Conservation (phyloP, 2,888 invertebrate genomes). For the Ametastegia equiseti region DNA sequence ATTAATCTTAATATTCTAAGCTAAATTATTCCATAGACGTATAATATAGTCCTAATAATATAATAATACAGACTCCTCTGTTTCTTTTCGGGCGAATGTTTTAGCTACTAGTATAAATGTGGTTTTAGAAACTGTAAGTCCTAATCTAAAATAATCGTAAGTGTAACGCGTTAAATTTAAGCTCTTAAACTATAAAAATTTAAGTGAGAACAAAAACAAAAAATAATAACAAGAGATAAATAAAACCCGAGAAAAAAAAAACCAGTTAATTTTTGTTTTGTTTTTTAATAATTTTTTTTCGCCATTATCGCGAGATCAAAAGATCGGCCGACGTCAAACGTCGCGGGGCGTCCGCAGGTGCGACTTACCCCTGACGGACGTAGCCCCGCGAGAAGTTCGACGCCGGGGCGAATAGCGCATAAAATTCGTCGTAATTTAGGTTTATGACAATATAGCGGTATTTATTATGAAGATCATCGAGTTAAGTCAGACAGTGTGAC, state of each 20-base stretch:
- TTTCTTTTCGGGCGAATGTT: constrained; percentile 40
- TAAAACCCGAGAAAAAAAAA: background rate
- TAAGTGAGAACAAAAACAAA: constrained; percentile 22
- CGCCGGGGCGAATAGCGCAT: background rate
- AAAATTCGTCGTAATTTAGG: constrained; percentile 44
- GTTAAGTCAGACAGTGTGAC: constrained; percentile 36
- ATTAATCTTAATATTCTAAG: constrained; percentile 9
- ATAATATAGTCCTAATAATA: background rate
- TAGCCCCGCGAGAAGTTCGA: constrained; percentile 2
- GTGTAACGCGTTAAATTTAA: constrained; percentile 38
- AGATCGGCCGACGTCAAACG: constrained; percentile 17
- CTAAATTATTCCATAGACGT: background rate
- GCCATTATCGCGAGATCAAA: constrained; percentile 12
- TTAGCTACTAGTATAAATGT: constrained; percentile 40
- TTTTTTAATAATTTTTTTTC: constrained; percentile 9
- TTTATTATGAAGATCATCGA: constrained; percentile 37
- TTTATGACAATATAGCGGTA: constrained; percentile 47
- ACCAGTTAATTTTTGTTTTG: no score
- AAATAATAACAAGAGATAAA: background rate
- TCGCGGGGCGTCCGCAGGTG: constrained; percentile 26
- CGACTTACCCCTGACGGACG: constrained; percentile 21
- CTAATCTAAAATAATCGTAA: no score
- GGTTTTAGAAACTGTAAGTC: constrained; percentile 23
- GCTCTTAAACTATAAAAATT: constrained; percentile 21
- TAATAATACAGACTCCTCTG: constrained; percentile 28